Evolutionary conservation across 2,888 invertebrate genomes (phyloP).

Genomic region (Halictus ligatus): DNA sequence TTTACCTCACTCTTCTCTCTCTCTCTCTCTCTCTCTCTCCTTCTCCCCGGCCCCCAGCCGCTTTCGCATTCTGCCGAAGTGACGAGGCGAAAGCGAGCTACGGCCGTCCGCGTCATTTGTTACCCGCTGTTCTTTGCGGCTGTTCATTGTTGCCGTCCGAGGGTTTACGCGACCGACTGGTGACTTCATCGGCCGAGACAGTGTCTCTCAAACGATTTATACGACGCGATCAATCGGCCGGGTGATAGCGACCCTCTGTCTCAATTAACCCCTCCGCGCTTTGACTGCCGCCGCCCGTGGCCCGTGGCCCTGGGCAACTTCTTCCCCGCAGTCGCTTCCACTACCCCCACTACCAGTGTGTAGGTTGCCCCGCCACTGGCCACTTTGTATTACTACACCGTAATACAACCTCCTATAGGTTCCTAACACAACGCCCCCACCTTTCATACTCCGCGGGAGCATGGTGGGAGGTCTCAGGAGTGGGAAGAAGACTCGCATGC

Average conservation of each 20-base stretch:
- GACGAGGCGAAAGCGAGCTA: conserved; percentile 19
- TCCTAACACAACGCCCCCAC: too few species aligned
- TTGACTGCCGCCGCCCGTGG: too few species aligned
- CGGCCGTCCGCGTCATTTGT: conserved; percentile 23
- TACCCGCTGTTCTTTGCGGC: conserved; percentile 9
- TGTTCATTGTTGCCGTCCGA: conserved; percentile 15
- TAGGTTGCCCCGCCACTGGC: too few species aligned
- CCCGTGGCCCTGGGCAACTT: too few species aligned
- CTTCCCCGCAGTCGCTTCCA: too few species aligned
- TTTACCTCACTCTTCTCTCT: neutral
- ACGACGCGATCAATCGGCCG: neutral
- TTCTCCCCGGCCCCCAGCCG: neutral
- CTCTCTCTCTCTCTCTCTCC: neutral
- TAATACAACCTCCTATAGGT: too few species aligned
- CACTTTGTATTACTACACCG: too few species aligned
- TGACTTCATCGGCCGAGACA: conserved; percentile 14
- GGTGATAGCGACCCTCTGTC: neutral
- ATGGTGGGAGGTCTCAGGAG: too few species aligned
- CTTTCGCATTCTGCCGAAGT: conserved; percentile 19
- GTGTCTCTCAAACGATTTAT: conserved; percentile 12
- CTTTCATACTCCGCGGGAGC: too few species aligned
- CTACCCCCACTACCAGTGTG: too few species aligned
- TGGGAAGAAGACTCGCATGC: too few species aligned
- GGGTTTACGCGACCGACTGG: neutral
- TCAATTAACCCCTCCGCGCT: neutral